Base-by-base conservation (phyloP, 2,888 invertebrate genomes). In the Caenorhabditis angaria region DNA sequence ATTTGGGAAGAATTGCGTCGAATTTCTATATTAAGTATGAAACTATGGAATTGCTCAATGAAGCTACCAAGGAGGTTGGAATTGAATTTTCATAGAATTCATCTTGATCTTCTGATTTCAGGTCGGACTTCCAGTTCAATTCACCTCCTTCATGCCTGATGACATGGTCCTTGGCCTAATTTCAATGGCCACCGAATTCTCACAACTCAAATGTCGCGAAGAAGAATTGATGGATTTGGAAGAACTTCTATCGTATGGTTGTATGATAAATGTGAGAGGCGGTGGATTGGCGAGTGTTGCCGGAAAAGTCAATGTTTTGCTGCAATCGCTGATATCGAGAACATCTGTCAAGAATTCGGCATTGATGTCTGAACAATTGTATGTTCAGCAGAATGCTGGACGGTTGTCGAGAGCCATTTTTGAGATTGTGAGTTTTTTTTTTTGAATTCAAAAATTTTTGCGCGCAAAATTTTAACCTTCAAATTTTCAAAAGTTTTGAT, bases 1-100 rank as follows among this genome's bases (percentile, higher is more conserved):
- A 97, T 89, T 90, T 96, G 77, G 99, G 99, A 0, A 91, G 99
- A 64, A 97, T 95, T 18, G 96, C 99, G 0, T 96, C 96, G 87
- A 94, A 97, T 88, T 99, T 93, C 89, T 99, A 99, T 89, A 94
- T 99, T 71, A 97, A 95, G 76, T 93, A 94, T 87, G 94, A 94
- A 82, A 97, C 97, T 0, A 93, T 99, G 82, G 93, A 95, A 88
- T 61, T 81, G 69, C 55, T 87, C 55, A 81, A 83, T 53, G 76
- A 78, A 51, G 75, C 76, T 28, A 77, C 77, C 25, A 67, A 50
- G 41, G 20, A 24, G n/a, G n/a, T n/a, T n/a, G n/a, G n/a, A n/a
- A n/a, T n/a, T n/a, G n/a, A n/a, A n/a, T n/a, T n/a, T n/a, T n/a
- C n/a, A n/a, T n/a, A n/a, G n/a, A n/a, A n/a, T n/a, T n/a, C n/a